Conservation (phyloP, 2,888 invertebrate species). For the Zhuqinia jingwanae region DNA sequence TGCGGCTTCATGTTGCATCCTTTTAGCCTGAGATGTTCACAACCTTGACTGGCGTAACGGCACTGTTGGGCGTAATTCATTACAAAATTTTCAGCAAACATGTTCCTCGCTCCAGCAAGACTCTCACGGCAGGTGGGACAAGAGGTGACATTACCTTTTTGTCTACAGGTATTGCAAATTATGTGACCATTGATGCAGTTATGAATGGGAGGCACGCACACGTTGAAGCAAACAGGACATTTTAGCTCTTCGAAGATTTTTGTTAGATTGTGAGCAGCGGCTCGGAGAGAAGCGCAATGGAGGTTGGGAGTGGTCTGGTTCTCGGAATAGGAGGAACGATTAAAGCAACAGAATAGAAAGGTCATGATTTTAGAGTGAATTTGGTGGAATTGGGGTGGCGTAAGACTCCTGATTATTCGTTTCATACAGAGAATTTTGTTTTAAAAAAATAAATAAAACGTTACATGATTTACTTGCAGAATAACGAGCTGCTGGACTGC, state of each 20-base stretch:
- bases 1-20: conserved; percentile 77
- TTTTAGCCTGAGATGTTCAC: conserved; percentile 76
- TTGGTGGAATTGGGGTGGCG: not conserved
- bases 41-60: conserved; percentile 71
- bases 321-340: not conserved
- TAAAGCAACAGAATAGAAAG: not conserved
- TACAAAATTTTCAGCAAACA: conserved; percentile 78
- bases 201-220: conserved; percentile 76
- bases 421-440: not conserved
- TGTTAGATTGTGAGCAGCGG: conserved; percentile 58
- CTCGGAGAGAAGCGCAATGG: not conserved
- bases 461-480: not conserved
- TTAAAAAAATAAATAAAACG: not conserved
- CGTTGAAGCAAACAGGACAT: conserved; percentile 78
- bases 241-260: conserved; percentile 77
- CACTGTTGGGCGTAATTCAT: conserved; percentile 75
- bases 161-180: conserved; percentile 74
- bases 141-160: conserved; percentile 36
- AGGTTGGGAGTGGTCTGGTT: not conserved
- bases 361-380: not conserved
- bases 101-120: conserved; percentile 73
- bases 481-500: not conserved
- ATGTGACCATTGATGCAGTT: conserved; percentile 78
- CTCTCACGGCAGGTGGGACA: conserved; percentile 72
- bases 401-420: not conserved